phyloP scores from a whole-genome alignment of 2,113 vertebrate species.

The Neopipo cinnamomea region DNA sequence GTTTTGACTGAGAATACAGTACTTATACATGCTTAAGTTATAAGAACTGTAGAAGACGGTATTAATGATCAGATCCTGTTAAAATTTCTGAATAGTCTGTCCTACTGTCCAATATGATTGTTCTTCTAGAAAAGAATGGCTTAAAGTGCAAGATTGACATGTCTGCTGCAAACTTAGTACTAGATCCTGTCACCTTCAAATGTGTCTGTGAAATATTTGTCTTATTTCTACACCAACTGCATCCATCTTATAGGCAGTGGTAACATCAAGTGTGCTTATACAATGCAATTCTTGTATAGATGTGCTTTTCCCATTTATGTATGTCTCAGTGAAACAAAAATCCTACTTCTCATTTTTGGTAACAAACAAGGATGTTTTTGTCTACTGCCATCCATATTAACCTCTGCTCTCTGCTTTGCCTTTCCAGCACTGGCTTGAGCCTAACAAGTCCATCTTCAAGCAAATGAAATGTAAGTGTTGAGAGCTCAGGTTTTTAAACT shows the following conservation, averaged over 20 bases:
- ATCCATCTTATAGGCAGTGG: not conserved
- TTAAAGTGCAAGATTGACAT: not conserved
- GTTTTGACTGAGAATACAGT: not conserved
- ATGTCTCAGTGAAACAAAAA: not conserved
- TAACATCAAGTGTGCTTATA: not conserved
- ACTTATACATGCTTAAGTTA: not conserved
- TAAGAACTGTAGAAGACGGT: not conserved
- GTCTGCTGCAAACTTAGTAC: not conserved
- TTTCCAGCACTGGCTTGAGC: conserved; percentile 95
- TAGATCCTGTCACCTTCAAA: not conserved
- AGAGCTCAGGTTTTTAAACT: not conserved
- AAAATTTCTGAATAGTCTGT: not conserved
- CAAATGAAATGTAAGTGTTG: conserved; percentile 98
- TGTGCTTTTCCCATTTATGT: not conserved
- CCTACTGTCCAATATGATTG: not conserved
- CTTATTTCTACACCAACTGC: not conserved
- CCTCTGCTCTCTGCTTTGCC: conserved; percentile 52
- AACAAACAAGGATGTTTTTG: not conserved
- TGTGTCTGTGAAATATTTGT: not conserved
- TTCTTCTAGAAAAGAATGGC: not conserved
- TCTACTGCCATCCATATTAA: not conserved
- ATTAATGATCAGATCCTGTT: not conserved
- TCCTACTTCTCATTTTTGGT: not conserved
- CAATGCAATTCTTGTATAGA: not conserved
- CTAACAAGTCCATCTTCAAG: conserved; percentile 91